Base-by-base conservation (phyloP, 2,797 vertebrate species). In the Cuniculus paca region DNA sequence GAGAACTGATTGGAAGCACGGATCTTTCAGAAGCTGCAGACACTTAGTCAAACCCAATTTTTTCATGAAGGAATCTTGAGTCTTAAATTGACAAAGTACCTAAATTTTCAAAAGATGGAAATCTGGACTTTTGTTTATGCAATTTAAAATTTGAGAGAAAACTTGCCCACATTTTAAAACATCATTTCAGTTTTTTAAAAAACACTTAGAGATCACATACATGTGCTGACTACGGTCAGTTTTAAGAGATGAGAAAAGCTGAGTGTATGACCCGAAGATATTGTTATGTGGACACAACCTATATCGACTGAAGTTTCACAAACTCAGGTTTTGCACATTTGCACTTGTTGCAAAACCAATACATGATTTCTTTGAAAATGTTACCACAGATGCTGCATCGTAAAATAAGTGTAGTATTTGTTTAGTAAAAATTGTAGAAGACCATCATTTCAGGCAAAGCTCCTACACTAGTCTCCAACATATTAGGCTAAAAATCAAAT, bases 81-180 rank as follows among this genome's bases (percentile, higher is more conserved):
- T 54, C 45, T 74, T 81, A 26, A 16, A 13, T 81, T 88, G 78
- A 34, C 56, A 78, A 6, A 54, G 63, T 81, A 36, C 56, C 72
- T 45, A 83, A 45, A 48, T 42, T 78, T 82, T 79, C 13, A 87
- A 94, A 36, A 88, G 48, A 39, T 90, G 60, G 39, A 95, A 70
- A 90, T 68, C 1, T 87, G 31, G 45, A n/a, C 11, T 60, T 74
- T 61, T 86, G 34, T 60, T 86, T 83, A 54, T 75, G 24, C n/a
- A 68, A 77, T 88, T 56, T n/a, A 56, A 70, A 74, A 16, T 58
- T 34, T 80, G 16, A 81, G 36, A n/a, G 45, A 77, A 75, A 85
- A 12, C 5, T 68, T 22, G 63, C 14, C 14, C 19, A 20, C 58
- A 77, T 92, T 88, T 94, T 45, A 91, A 92, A 89, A 90, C 36